A percentile compares a stretch with the other conserved stretches of the same genome.
Conservation (phyloP, 2,888 invertebrate genomes). For the Trachelus troglodyta region DNA sequence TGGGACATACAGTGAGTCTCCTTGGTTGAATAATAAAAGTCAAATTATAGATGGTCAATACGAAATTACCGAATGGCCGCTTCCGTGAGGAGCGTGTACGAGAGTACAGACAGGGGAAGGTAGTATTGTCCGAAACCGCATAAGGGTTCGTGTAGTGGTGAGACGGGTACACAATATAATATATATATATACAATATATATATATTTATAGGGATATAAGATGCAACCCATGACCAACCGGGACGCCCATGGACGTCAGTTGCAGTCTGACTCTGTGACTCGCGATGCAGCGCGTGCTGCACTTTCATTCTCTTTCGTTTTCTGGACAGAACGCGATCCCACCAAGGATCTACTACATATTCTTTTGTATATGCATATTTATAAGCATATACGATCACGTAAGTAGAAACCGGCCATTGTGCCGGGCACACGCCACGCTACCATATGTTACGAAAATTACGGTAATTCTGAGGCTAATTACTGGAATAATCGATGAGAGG, state of each 20-base stretch:
- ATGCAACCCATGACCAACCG: too few species aligned
- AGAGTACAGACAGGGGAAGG: not conserved
- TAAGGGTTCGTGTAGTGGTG: slow-evolving; percentile 12
- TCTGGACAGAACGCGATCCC: too few species aligned
- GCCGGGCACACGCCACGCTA: slow-evolving; percentile 51
- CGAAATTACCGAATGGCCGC: slow-evolving; percentile 44
- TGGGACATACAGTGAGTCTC: slow-evolving; percentile 38
- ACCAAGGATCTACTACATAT: slow-evolving; percentile 1
- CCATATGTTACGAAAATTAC: slow-evolving; percentile 61
- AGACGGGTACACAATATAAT: not conserved
- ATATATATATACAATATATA: slow-evolving; percentile 3
- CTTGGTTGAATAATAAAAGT: slow-evolving; percentile 50
- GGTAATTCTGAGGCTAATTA: slow-evolving; percentile 55
- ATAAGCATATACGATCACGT: slow-evolving; percentile 38
- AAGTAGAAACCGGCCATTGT: slow-evolving; percentile 38
- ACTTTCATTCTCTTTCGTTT: slow-evolving; percentile 32
- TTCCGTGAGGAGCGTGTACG: slow-evolving; percentile 15
- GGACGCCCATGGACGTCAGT: too few species aligned
- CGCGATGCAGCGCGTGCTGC: slow-evolving; percentile 50
- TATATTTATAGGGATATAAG: too few species aligned
- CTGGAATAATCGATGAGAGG: slow-evolving; percentile 37
- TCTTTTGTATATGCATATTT: slow-evolving; percentile 47
- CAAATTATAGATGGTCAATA: slow-evolving; percentile 57
- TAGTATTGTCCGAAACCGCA: slow-evolving; percentile 59
- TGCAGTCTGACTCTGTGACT: slow-evolving; percentile 52